Evolutionary conservation across 53 echinoderm and acorn worm genomes (phyloP).

Genomic region (Arbacia lixula): DNA sequence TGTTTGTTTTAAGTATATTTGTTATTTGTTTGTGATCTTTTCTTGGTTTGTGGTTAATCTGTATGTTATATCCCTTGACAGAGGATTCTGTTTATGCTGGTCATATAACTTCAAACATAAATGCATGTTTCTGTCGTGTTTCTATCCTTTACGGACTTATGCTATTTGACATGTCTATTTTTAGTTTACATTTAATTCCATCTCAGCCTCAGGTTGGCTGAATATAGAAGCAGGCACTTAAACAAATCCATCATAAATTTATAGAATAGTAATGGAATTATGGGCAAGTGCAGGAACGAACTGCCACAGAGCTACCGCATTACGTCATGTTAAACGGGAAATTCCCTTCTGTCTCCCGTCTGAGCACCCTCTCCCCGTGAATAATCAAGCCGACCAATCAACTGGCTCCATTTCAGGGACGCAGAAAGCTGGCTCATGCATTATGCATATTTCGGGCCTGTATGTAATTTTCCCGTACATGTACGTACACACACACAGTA

Average conservation of each 20-base stretch:
- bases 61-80: no score
- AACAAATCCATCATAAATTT: no score
- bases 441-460: background rate
- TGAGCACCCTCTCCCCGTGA: background rate
- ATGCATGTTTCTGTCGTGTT: no score
- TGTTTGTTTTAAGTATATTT: no score
- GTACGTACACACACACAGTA: background rate
- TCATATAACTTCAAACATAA: no score
- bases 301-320: background rate
- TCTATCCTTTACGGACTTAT: no score
- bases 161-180: background rate
- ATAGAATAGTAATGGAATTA: no score
- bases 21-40: no score
- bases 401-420: background rate
- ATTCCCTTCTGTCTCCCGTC: conserved; percentile 32
- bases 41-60: no score
- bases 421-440: conserved; percentile 3
- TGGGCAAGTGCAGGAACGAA: background rate
- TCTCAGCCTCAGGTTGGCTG: no score
- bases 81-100: no score
- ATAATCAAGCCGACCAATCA: conserved; percentile 8
- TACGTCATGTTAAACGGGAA: conserved; percentile 23
- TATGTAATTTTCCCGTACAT: background rate
- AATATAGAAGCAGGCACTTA: no score
- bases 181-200: background rate